phyloP scores from a whole-genome alignment of 2,888 invertebrate genomes.

The Diarsia rubi region DNA sequence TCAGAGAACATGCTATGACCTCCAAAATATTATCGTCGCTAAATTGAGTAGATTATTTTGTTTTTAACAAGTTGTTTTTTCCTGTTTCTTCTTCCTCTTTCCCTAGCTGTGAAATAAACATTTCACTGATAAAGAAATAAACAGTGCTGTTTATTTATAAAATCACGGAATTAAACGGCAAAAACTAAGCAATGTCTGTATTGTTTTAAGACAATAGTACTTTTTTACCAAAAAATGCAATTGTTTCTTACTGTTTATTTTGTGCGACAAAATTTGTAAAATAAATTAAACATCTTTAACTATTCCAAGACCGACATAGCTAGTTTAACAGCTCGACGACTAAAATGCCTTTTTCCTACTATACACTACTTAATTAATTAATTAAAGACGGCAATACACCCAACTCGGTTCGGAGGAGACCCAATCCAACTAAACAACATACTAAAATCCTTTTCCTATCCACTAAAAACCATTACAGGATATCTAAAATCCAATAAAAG shows the following conservation, averaged over 20 bases:
- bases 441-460: slow-evolving; percentile 31
- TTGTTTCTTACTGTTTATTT: neutral
- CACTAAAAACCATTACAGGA: slow-evolving; percentile 48
- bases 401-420: neutral
- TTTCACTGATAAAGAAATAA: neutral
- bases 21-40: slow-evolving; percentile 24
- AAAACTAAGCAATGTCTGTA: neutral
- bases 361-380: slow-evolving; percentile 15
- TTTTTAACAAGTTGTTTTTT: slow-evolving; percentile 39
- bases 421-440: slow-evolving; percentile 35
- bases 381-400: slow-evolving; percentile 24
- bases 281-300: neutral
- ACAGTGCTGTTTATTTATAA: neutral
- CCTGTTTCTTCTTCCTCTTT: slow-evolving; percentile 10
- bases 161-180: neutral
- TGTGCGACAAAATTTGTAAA: neutral
- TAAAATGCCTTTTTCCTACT: neutral
- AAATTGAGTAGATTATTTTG: slow-evolving; percentile 43
- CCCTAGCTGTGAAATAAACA: slow-evolving; percentile 8
- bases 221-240: neutral
- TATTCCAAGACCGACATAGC: neutral
- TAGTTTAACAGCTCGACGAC: neutral
- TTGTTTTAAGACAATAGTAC: neutral
- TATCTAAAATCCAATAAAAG: slow-evolving; percentile 59
- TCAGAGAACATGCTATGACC: slow-evolving; percentile 28